Conservation (phyloP, 2,113 vertebrate genomes). For the Caretta caretta region DNA sequence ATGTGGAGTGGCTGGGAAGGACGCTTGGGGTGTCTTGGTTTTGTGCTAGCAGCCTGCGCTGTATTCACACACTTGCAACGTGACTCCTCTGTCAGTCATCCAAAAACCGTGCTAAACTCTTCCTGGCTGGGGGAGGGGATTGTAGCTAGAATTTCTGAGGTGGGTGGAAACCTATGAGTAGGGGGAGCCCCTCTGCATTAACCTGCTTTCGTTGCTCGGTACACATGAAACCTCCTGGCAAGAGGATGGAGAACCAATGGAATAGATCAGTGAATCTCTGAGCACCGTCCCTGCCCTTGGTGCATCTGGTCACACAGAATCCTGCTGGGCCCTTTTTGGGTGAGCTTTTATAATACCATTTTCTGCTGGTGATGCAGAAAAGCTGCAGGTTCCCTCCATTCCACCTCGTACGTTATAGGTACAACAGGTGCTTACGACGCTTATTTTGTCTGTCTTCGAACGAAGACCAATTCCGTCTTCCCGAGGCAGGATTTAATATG, state of each 20-base stretch:
- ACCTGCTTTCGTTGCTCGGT: background rate
- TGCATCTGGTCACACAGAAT: conserved; percentile 7
- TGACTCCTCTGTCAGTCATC: background rate
- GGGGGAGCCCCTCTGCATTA: conserved; percentile 4
- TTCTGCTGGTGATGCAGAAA: conserved; percentile 30
- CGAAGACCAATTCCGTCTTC: background rate
- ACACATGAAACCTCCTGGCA: background rate
- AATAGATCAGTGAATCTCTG: background rate
- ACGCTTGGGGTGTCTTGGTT: background rate
- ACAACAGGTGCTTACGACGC: background rate
- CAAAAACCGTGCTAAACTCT: background rate
- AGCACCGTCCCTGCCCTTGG: background rate
- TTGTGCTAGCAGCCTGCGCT: background rate
- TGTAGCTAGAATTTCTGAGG: conserved; percentile 4
- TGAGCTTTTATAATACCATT: conserved; percentile 11
- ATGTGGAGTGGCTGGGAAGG: background rate
- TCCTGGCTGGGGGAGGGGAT: background rate
- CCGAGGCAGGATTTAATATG: background rate
- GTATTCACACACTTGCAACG: background rate
- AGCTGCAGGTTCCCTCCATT: background rate
- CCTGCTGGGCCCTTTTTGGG: conserved; percentile 1
- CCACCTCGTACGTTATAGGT: background rate
- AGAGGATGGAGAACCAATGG: conserved; percentile 8
- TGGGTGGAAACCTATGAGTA: background rate
- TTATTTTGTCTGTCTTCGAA: background rate